phyloP scores from a whole-genome alignment of 1,140 invertebrate genomes.

The Probaryconus sp. region DNA sequence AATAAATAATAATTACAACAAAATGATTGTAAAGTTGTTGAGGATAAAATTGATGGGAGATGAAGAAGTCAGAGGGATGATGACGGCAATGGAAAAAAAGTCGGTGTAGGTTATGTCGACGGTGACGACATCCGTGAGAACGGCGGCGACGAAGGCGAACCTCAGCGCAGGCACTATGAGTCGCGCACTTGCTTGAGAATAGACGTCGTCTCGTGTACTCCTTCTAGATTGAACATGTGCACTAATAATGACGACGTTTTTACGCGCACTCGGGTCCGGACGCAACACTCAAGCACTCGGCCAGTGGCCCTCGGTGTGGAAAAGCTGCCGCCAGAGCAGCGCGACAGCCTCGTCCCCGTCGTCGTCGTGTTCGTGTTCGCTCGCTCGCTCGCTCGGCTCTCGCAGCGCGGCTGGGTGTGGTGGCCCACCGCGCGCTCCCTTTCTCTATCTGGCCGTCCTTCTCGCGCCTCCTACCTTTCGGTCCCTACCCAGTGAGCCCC shows the following conservation, averaged over 20 bases:
- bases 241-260: too few species aligned
- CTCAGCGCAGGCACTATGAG: too few species aligned
- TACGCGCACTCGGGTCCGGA: too few species aligned
- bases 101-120: background rate
- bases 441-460: slow-evolving; percentile 39
- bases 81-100: slow-evolving; percentile 2
- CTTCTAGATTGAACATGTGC: too few species aligned
- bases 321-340: slow-evolving; percentile 32
- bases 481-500: slow-evolving; percentile 40
- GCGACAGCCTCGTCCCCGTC: slow-evolving; percentile 38
- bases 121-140: background rate
- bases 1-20: too few species aligned
- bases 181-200: too few species aligned
- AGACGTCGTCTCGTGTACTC: too few species aligned
- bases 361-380: slow-evolving; percentile 58
- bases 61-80: slow-evolving; percentile 31
- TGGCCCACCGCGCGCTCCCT: slow-evolving; percentile 72
- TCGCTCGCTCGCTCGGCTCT: slow-evolving; percentile 61
- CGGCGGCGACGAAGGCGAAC: background rate
- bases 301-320: too few species aligned
- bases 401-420: slow-evolving; percentile 78
- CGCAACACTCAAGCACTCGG: too few species aligned
- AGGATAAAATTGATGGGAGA: too few species aligned
- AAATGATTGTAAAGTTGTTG: too few species aligned
- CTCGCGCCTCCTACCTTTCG: slow-evolving; percentile 48